These are phyloP conservation scores for Belgica antarctica DNA, from an alignment of 2,888 invertebrate genomes.

Conservation along the genomic window DNA sequence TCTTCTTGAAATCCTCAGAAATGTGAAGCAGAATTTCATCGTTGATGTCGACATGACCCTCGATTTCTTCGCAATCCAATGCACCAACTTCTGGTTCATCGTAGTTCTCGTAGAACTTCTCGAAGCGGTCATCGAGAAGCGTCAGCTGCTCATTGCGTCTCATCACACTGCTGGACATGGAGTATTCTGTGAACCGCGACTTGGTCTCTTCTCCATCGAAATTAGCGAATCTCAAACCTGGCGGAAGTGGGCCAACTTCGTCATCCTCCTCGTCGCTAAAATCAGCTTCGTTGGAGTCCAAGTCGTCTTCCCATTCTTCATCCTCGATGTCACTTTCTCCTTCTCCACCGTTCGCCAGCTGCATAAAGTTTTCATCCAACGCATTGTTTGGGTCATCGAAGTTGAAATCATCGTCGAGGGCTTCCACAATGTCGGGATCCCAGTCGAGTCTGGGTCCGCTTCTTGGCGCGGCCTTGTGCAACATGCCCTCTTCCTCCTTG, in stretches of 20 bases:
- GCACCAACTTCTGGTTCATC: slow-evolving; percentile 87
- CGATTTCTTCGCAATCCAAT: slow-evolving; percentile 86
- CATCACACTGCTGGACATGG: slow-evolving; percentile 89
- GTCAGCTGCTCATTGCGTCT: slow-evolving; percentile 77
- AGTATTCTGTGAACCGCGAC: slow-evolving; percentile 88
- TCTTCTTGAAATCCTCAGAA: slow-evolving; percentile 72
- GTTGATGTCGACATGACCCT: slow-evolving; percentile 55
- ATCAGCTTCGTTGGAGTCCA: slow-evolving; percentile 56
- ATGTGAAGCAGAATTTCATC: slow-evolving; percentile 70
- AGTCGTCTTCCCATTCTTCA: slow-evolving; percentile 49
- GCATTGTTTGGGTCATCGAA: slow-evolving; percentile 77
- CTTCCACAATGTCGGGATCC: slow-evolving; percentile 91
- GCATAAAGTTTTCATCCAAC: slow-evolving; percentile 90
- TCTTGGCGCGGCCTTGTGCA: slow-evolving; percentile 53
- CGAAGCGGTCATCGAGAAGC: slow-evolving; percentile 83
- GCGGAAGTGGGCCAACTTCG: slow-evolving; percentile 55
- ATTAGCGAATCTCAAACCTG: slow-evolving; percentile 49
- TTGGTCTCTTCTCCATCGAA: slow-evolving; percentile 70
- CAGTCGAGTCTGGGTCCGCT: slow-evolving; percentile 64
- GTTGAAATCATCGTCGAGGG: slow-evolving; percentile 90
- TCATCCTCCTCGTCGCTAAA: slow-evolving; percentile 50
- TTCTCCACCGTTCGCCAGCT: slow-evolving; percentile 60
- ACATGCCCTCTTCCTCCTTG: slow-evolving; percentile 75
- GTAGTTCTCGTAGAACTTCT: slow-evolving; percentile 79
- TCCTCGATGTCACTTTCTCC: neutral